phyloP scores from a whole-genome alignment of 2,888 invertebrate species.

The Entomobrya multifasciata region DNA sequence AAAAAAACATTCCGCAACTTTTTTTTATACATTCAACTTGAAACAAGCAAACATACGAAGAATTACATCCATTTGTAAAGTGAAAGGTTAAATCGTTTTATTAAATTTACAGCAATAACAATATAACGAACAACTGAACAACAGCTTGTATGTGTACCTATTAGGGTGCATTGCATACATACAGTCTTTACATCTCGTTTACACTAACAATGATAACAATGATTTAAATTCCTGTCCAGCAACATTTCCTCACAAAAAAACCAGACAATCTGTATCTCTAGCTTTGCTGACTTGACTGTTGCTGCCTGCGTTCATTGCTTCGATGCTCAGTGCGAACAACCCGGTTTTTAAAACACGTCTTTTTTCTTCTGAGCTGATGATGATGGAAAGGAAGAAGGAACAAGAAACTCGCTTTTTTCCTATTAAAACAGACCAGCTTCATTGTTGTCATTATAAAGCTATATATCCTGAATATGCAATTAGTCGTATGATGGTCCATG shows the following conservation, averaged over 20 bases:
- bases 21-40: not conserved
- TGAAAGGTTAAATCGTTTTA: conserved; percentile 18
- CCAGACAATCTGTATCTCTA: conserved; percentile 36
- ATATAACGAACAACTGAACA: not conserved
- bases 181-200: too few species aligned
- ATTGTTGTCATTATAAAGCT: not conserved
- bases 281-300: not conserved
- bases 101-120: not conserved
- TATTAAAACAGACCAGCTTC: not conserved
- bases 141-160: not conserved
- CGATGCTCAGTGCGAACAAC: conserved; percentile 18
- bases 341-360: conserved; percentile 47
- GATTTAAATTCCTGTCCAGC: conserved; percentile 74
- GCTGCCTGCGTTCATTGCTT: conserved; percentile 61
- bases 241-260: conserved; percentile 69
- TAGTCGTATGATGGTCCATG: conserved; percentile 43
- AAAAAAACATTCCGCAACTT: conserved; percentile 35
- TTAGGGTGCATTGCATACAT: too few species aligned
- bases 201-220: conserved; percentile 56
- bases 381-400: conserved; percentile 68
- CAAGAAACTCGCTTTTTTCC: conserved; percentile 44
- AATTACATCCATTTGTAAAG: conserved; percentile 22
- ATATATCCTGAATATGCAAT: conserved; percentile 35
- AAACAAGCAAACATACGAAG: not conserved
- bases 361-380: conserved; percentile 11